Percentiles rank a stretch among this genome's conserved stretches.
These are phyloP conservation scores for Scomber scombrus DNA, from an alignment of 2,113 vertebrate genomes.

Conservation along the genomic window DNA sequence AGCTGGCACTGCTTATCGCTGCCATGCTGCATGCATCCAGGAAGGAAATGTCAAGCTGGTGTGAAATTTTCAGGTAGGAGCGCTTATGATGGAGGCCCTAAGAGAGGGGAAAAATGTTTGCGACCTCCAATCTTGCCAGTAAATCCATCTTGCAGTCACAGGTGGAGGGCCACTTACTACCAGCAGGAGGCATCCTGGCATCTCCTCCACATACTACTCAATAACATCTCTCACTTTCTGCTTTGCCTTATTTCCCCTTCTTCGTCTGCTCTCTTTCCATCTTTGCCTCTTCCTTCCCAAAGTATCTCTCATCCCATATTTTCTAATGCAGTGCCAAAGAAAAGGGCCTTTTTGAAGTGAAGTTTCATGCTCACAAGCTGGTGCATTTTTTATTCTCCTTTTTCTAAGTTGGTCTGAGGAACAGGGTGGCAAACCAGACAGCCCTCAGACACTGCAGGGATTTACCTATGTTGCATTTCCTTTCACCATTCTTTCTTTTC, in stretches of 20 bases:
- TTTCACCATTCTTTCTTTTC: conserved; percentile 5
- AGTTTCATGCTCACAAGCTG: conserved; percentile 45
- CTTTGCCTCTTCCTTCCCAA: neutral
- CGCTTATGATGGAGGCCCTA: conserved; percentile 25
- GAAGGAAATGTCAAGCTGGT: conserved; percentile 45
- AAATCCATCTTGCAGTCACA: conserved; percentile 22
- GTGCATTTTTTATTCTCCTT: conserved; percentile 56
- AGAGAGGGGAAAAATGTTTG: conserved; percentile 34
- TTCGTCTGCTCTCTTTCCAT: neutral
- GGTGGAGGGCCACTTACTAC: conserved; percentile 41
- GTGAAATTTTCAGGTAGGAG: conserved; percentile 42
- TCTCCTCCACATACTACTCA: conserved; percentile 32
- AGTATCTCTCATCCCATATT: conserved; percentile 31
- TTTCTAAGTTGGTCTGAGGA: conserved; percentile 57
- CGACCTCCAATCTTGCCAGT: conserved; percentile 11
- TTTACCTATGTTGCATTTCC: conserved; percentile 17
- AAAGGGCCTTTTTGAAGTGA: conserved; percentile 43
- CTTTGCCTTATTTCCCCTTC: neutral
- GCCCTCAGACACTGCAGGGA: conserved; percentile 32
- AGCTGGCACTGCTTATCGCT: neutral
- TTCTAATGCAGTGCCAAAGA: conserved; percentile 22
- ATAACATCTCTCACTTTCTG: neutral
- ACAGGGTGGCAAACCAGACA: conserved; percentile 32
- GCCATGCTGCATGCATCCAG: conserved; percentile 38
- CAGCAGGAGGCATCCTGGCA: conserved; percentile 73